Conservation (phyloP, 2,113 vertebrate species). For the Athene cunicularia region DNA sequence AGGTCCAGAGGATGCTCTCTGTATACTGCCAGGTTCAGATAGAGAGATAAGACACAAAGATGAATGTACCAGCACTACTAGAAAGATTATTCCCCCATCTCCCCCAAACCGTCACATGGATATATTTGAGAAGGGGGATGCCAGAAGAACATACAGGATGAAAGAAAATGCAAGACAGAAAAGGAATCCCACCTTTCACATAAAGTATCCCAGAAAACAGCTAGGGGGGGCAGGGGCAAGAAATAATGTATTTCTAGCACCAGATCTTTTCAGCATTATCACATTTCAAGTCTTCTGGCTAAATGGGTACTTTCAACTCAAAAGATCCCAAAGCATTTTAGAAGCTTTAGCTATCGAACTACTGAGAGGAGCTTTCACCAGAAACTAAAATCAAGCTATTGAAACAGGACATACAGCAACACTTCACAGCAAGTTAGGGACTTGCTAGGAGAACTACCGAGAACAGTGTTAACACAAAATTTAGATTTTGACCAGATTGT, state of each 20-base stretch:
- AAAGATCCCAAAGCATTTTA: not conserved
- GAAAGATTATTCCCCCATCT: not conserved
- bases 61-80: not conserved
- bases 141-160: not conserved
- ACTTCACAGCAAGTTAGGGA: not conserved
- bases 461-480: accelerated
- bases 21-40: not conserved
- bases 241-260: not conserved
- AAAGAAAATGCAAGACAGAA: not conserved
- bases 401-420: not conserved
- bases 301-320: not conserved
- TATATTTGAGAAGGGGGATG: not conserved
- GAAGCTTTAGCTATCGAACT: not conserved
- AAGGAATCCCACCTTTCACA: not conserved
- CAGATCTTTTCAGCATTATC: not conserved
- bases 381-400: not conserved
- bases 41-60: not conserved
- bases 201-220: not conserved
- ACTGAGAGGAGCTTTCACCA: not conserved
- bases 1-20: not conserved
- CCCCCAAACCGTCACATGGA: not conserved
- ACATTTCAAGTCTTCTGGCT: not conserved
- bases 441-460: not conserved
- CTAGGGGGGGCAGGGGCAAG: not conserved
- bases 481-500: not conserved